Evolutionary conservation across 2,797 vertebrate species (phyloP), one percentile per base, ranked within the genome.

Genomic region (Tenualosa ilisha): DNA sequence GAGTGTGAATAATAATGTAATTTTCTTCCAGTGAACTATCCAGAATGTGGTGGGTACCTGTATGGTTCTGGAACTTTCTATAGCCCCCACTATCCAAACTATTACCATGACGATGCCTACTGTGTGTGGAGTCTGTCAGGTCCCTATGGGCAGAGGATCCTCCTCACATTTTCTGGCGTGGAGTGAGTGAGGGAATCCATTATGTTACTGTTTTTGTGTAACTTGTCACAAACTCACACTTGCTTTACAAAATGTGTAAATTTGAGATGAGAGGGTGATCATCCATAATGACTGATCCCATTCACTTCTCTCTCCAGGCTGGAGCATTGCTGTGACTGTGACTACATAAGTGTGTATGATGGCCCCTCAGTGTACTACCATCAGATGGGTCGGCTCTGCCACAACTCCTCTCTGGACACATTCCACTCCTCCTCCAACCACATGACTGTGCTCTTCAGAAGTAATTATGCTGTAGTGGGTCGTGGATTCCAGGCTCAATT

Each of bases 361-460:
- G 96, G 96, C 1, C 91, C 95, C 0, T 93, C 92, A 54, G 84
- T 88, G 0, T 0, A 83, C 72, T 92, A 91, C 0, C 84, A 8
- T 2, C 89, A 54, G 53, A 82, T 97, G 88, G 95, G 93, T 37
- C 94, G 90, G 89, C 90, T 96, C 40, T 94, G 95, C 86, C 86
- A 72, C 20, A 91, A 94, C 83, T 0, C 17, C 81, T 91, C 84
- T 0, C 51, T 4, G 1, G 85, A 31, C 40, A 49, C 92, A n/a
- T 96, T 96, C 89, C 87, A 93, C 85, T 97, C 96, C n/a, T 92
- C 96, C n/a, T 96, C 95, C 49, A 86, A 91, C 83, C 91, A 94
- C 91, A 81, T 97, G 94, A 97, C 96, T 0, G 94, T 97, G 83
- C 24, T 94, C 31, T 97, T 97, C 92, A 91, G 86, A 8, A 95